Base-by-base conservation (phyloP, 2,888 invertebrate species). In the Epinotia ramella region DNA sequence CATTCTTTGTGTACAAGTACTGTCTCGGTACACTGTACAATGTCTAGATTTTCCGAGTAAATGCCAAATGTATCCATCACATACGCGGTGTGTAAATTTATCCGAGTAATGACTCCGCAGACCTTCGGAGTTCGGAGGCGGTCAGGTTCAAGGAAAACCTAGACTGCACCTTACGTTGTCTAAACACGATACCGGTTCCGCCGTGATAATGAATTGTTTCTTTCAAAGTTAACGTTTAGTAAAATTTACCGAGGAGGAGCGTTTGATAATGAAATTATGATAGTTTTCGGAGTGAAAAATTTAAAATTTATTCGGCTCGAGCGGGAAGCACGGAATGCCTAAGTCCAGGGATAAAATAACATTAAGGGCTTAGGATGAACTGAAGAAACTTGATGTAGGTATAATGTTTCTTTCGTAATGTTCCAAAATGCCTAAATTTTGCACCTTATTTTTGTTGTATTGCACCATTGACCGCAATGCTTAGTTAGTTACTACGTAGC, bases 71-170 rank as follows among this genome's bases (percentile, higher is more conserved):
- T 53, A 62, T 28, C 24, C 33, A 67, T 20, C 67, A 62, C 24
- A 62, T 53, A 28, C 49, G 73, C 33, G 18, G 53, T 24, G 67
- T 62, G 67, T 62, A 62, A 57, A 69, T 74, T 69, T 64, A 68
- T 28, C 64, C 59, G 74, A 44, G 56, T 46, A 70, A 74, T 63
- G 46, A 70, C 74, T 69, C 20, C 84, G 79, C 83, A 84, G 84
- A 82, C 68, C 63, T 71, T 63, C 72, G 49, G 18, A 7, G 49
- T 71, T 63, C 72, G 49, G 18, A 7, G 40, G 81, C 82, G 86
- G 86, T 83, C 83, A 84, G 84, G 87, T 86, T 87, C 87, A 87
- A 87, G 86, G 86, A 79, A 81, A 83, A 79, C 46, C 46, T 65
- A 69, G 68, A 64, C 73, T 40, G 16, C 20, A 64, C 49, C 57